Evolutionary conservation across 2,888 invertebrate genomes (phyloP).

Genomic region (Plebejus melissa): DNA sequence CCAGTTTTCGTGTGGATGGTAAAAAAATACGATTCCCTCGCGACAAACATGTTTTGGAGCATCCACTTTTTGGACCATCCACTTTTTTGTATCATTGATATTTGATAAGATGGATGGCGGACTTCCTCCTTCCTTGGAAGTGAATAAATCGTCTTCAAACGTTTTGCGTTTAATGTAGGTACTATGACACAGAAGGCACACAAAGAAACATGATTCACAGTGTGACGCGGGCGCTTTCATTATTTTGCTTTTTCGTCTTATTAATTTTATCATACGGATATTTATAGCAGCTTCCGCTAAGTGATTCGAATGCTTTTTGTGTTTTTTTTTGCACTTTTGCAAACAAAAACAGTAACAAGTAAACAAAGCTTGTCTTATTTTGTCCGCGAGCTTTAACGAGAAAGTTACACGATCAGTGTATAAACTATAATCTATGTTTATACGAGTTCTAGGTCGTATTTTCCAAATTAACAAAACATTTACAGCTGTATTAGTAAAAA

Average conservation of each 20-base stretch:
- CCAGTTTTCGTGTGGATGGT: too few species aligned
- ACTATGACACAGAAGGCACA: not conserved
- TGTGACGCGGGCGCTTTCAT: not conserved
- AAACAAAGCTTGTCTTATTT: not conserved
- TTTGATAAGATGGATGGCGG: not conserved
- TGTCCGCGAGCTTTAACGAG: not conserved
- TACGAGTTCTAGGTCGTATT: not conserved
- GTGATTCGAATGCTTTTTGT: not conserved
- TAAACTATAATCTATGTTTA: not conserved
- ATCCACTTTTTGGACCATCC: too few species aligned
- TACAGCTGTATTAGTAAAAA: too few species aligned
- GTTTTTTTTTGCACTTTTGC: not conserved
- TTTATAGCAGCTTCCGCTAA: not conserved
- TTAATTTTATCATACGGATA: not conserved
- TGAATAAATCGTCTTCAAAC: slow-evolving; percentile 1
- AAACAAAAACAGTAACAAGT: not conserved
- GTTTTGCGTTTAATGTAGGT: not conserved
- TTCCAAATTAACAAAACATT: not conserved
- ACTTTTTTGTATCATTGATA: not conserved
- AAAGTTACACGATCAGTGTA: not conserved
- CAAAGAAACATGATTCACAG: slow-evolving; percentile 3
- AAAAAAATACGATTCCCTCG: too few species aligned
- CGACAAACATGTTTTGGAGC: not conserved
- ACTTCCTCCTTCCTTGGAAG: not conserved
- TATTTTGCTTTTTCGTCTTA: not conserved